These are phyloP conservation scores for Drosophila parvula DNA, from an alignment of 1,140 invertebrate species.

Conservation along the genomic window DNA sequence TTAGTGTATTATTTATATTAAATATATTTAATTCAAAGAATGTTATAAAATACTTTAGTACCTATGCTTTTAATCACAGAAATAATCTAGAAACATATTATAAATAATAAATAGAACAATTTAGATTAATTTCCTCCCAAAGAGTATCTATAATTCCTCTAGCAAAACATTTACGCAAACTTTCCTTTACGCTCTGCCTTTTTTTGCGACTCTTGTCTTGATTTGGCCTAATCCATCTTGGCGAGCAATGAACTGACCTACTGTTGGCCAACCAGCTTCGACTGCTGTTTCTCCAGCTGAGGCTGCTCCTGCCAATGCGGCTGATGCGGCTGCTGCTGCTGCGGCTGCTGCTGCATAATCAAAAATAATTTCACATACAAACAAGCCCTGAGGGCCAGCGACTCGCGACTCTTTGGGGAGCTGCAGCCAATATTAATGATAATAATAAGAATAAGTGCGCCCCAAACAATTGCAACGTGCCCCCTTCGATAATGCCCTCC, in stretches of 20 bases:
- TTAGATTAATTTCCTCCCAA: not conserved
- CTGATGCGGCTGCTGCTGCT: not conserved
- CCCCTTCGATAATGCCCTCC: slow-evolving; percentile 12
- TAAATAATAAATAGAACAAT: not conserved
- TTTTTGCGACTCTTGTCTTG: slow-evolving; percentile 35
- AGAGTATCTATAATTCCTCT: slow-evolving; percentile 45
- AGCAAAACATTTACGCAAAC: not conserved
- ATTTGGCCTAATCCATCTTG: slow-evolving; percentile 69
- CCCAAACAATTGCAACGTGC: slow-evolving; percentile 73
- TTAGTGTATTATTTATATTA: not conserved
- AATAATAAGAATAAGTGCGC: slow-evolving; percentile 82
- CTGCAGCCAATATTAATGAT: slow-evolving; percentile 78
- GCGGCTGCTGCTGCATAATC: slow-evolving; percentile 73
- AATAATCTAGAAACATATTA: not conserved
- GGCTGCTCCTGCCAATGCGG: slow-evolving; percentile 3
- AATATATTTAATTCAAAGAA: not conserved
- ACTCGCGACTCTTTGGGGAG: slow-evolving; percentile 49
- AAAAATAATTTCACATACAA: slow-evolving; percentile 83
- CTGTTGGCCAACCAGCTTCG: slow-evolving; percentile 60
- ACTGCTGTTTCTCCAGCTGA: slow-evolving; percentile 15
- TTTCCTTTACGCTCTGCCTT: slow-evolving; percentile 12
- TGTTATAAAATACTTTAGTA: not conserved
- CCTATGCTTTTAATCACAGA: not conserved
- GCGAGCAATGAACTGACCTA: slow-evolving; percentile 74
- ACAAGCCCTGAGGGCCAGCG: slow-evolving; percentile 71